Percentiles rank a stretch among this genome's conserved stretches.
Evolutionary conservation across 1,140 invertebrate genomes (phyloP).

Genomic region (Macrocentrus cingulum): DNA sequence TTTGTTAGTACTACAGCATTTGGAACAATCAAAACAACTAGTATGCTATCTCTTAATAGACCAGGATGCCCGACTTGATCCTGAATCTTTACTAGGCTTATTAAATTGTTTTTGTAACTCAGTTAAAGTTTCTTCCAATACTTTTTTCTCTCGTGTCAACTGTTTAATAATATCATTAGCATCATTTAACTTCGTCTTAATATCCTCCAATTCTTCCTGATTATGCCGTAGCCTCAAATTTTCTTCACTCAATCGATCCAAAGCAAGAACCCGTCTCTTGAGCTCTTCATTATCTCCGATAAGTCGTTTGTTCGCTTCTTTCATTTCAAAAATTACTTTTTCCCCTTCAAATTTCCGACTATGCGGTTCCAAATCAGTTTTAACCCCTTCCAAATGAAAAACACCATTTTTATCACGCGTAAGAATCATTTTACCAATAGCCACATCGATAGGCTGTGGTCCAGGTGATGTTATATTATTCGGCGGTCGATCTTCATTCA

Average conservation of each 20-base stretch:
- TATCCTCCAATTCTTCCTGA: slow-evolving; percentile 66
- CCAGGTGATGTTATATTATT: slow-evolving; percentile 82
- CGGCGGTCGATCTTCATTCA: slow-evolving; percentile 79
- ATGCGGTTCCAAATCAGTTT: slow-evolving; percentile 20
- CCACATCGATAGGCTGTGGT: slow-evolving; percentile 76
- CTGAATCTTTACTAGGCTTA: slow-evolving; percentile 43
- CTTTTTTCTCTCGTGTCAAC: slow-evolving; percentile 72
- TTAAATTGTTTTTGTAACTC: slow-evolving; percentile 64
- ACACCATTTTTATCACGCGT: slow-evolving; percentile 69
- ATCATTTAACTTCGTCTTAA: slow-evolving; percentile 63
- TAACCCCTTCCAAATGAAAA: slow-evolving; percentile 69
- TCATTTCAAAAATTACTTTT: slow-evolving; percentile 57
- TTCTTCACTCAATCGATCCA: slow-evolving; percentile 67
- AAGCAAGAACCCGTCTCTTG: slow-evolving; percentile 60
- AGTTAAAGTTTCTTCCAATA: slow-evolving; percentile 68
- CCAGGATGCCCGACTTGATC: slow-evolving; percentile 53
- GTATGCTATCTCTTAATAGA: slow-evolving; percentile 69
- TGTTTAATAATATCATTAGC: slow-evolving; percentile 73
- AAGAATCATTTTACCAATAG: slow-evolving; percentile 70
- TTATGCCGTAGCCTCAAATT: slow-evolving; percentile 62
- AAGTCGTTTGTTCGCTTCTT: slow-evolving; percentile 60
- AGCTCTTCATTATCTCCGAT: slow-evolving; percentile 68
- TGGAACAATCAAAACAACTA: slow-evolving; percentile 66
- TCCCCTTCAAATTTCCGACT: slow-evolving; percentile 27
- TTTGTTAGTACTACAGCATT: slow-evolving; percentile 60